These are phyloP conservation scores for Aphyosemion australe DNA, from an alignment of 2,113 vertebrate genomes.

Conservation along the genomic window DNA sequence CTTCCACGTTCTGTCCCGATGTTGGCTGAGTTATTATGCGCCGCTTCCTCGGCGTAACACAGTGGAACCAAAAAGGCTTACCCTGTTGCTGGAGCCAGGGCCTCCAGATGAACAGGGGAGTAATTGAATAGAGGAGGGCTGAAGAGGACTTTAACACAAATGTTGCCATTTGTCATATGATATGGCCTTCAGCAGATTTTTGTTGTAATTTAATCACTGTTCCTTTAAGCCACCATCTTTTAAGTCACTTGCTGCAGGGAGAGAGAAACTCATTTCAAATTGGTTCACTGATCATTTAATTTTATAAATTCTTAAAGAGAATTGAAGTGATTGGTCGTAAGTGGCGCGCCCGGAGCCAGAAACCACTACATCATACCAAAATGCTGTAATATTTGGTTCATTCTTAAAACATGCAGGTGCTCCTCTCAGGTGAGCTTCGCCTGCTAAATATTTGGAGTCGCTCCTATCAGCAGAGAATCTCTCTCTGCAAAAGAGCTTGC, in stretches of 20 bases:
- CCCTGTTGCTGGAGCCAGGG: slow-evolving; percentile 64
- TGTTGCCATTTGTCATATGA: slow-evolving; percentile 57
- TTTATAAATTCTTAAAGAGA: slow-evolving; percentile 53
- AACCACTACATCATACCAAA: slow-evolving; percentile 47
- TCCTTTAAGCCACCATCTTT: slow-evolving; percentile 53
- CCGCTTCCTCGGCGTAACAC: slow-evolving; percentile 57
- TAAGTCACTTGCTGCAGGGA: slow-evolving; percentile 49
- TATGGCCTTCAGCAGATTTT: slow-evolving; percentile 42
- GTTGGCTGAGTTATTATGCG: slow-evolving; percentile 77
- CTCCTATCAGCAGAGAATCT: slow-evolving; percentile 56
- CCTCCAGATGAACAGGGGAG: slow-evolving; percentile 47
- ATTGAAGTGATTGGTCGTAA: slow-evolving; percentile 58
- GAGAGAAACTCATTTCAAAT: slow-evolving; percentile 38
- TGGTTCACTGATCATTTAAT: slow-evolving; percentile 66
- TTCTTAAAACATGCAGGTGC: slow-evolving; percentile 26
- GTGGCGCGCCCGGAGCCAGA: slow-evolving; percentile 36
- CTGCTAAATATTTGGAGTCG: slow-evolving; percentile 54
- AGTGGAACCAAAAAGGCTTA: slow-evolving; percentile 62
- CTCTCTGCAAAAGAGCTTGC: slow-evolving; percentile 49
- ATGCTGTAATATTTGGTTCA: slow-evolving; percentile 37
- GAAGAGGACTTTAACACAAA: slow-evolving; percentile 47
- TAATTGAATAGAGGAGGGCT: slow-evolving; percentile 16
- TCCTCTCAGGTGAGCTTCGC: slow-evolving; percentile 49
- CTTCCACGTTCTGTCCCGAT: slow-evolving; percentile 58
- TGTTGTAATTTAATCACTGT: slow-evolving; percentile 51